A percentile compares a stretch with the other conserved stretches of the same genome.
phyloP scores from a whole-genome alignment of 92 coral and sea anemone genomes.

The Montipora capitata region DNA sequence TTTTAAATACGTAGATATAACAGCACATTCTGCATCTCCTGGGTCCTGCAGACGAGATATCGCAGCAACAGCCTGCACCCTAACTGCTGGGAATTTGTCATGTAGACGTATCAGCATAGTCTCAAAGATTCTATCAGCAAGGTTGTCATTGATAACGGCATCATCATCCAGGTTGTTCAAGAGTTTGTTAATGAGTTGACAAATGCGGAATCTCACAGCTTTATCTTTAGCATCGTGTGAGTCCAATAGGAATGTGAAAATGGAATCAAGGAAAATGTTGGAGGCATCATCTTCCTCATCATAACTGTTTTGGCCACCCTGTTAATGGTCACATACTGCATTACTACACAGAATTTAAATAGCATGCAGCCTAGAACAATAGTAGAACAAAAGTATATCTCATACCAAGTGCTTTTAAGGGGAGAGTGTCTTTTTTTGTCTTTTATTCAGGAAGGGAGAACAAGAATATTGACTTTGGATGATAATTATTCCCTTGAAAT shows the following conservation, averaged over 20 bases:
- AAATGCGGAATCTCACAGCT: conserved; percentile 91
- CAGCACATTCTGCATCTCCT: conserved; percentile 85
- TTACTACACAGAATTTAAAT: too few species aligned
- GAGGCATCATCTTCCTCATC: conserved; percentile 65
- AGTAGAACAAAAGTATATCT: too few species aligned
- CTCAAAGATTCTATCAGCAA: conserved; percentile 91
- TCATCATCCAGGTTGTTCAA: conserved; percentile 90
- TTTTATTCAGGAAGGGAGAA: too few species aligned
- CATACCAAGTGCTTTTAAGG: too few species aligned
- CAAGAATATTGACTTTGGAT: too few species aligned
- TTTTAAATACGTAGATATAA: conserved; percentile 74
- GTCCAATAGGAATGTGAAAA: conserved; percentile 83
- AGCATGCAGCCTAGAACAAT: too few species aligned
- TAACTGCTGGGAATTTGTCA: conserved; percentile 89
- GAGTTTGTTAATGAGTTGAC: conserved; percentile 93
- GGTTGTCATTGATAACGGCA: conserved; percentile 90
- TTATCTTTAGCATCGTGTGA: conserved; percentile 90
- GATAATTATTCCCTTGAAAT: too few species aligned
- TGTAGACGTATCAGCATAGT: conserved; percentile 88
- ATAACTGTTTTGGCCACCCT: conserved; percentile 65
- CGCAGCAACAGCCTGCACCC: conserved; percentile 93
- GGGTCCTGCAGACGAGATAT: conserved; percentile 96
- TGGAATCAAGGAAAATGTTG: conserved; percentile 73
- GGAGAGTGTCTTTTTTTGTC: too few species aligned
- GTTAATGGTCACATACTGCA: background rate